Base-by-base conservation (phyloP, 1,140 invertebrate genomes). In the Pseudobourletiella spinata region DNA sequence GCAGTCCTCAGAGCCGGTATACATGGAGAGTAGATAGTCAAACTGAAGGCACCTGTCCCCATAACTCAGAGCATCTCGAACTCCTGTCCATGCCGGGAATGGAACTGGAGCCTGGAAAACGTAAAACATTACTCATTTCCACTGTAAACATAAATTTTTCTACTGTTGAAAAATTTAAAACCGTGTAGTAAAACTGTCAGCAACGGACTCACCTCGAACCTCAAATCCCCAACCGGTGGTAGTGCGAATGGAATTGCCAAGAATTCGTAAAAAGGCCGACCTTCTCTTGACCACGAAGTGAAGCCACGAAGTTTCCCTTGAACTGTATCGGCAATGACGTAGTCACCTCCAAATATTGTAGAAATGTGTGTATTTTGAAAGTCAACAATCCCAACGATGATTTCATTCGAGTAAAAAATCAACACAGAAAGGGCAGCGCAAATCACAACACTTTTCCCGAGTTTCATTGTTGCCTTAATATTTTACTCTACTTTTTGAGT, bases 1-100 rank as follows among this genome's bases (percentile, higher is more conserved):
- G 71, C 90, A 93, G 72, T 94, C 88, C 76, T 88, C 86, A 43
- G 48, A 4, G 1, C 60, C 60, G 29, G 50, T 46, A 14, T 32
- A 20, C 14, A 25, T 25, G 8, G 29, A 30, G 4, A 65, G 26
- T 2, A 60, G 22, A 14, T 46, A 43, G 25, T 59, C 63, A 22
- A 64, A 43, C 43, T 73, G 72, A 16, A 62, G 29, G 63, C 72
- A 73, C 29, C 57, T 43, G 14, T 66, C 59, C 16, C 62, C 66
- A 28, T 70, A 66, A 32, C 62, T 72, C 14, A 58, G 59, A 3
- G 70, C 67, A 51, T 73, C 66, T 39, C 59, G 24, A 20, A 68
- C 64, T 24, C 67, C 71, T 6, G 57, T 26, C 72, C 72, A 73
- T 25, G 18, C n/a, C n/a, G n/a, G n/a, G 2, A 32, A 57, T 20